These are phyloP conservation scores for Agelastica alni DNA, from an alignment of 2,888 invertebrate genomes.

Conservation along the genomic window DNA sequence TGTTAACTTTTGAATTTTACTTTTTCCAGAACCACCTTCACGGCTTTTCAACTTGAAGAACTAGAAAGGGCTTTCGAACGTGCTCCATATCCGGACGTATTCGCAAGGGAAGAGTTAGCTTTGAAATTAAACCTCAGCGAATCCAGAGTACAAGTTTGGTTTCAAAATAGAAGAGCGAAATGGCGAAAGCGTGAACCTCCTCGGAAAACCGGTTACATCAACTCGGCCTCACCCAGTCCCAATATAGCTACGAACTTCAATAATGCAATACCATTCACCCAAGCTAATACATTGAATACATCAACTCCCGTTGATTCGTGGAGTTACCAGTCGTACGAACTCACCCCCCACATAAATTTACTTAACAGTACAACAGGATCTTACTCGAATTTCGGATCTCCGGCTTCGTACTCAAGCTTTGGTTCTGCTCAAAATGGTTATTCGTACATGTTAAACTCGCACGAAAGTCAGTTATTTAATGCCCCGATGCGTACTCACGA, in stretches of 20 bases:
- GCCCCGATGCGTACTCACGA: constrained; percentile 63
- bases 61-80: constrained; percentile 92
- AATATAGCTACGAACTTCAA: constrained; percentile 58
- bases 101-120: constrained; percentile 91
- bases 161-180: constrained; percentile 89
- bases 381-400: constrained; percentile 66
- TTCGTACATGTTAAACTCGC: constrained; percentile 69
- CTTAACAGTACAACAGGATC: constrained; percentile 69
- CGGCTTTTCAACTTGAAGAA: constrained; percentile 92
- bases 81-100: constrained; percentile 95
- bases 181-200: constrained; percentile 95
- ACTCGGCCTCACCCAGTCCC: constrained; percentile 70
- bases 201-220: constrained; percentile 81
- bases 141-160: constrained; percentile 78
- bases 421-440: constrained; percentile 64
- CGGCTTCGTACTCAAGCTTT: constrained; percentile 68
- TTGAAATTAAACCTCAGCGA: constrained; percentile 89
- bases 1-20: too few relatives aligned
- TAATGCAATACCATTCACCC: constrained; percentile 63
- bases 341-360: constrained; percentile 74
- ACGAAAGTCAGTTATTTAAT: constrained; percentile 72
- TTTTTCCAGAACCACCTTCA: constrained; percentile 85
- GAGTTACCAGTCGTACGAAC: constrained; percentile 75
- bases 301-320: constrained; percentile 72
- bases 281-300: constrained; percentile 54